phyloP scores from a whole-genome alignment of 2,888 invertebrate genomes.

The Nymphalis polychloros region DNA sequence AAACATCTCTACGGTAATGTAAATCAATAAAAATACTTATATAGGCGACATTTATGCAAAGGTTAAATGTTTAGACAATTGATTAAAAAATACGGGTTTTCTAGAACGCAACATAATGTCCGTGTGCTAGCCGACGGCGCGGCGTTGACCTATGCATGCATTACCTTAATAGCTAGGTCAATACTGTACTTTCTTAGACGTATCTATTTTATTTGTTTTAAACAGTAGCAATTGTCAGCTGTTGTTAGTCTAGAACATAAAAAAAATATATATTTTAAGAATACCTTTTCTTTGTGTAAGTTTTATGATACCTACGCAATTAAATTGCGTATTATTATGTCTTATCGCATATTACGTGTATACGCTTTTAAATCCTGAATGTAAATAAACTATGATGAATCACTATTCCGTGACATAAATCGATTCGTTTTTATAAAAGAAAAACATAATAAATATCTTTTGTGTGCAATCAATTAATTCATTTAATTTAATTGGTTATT shows the following conservation, averaged over 20 bases:
- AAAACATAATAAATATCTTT: not conserved
- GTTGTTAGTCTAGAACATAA: not conserved
- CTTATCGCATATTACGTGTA: slow-evolving; percentile 2
- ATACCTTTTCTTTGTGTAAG: not conserved
- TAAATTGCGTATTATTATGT: slow-evolving; percentile 3
- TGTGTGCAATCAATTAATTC: slow-evolving; percentile 55
- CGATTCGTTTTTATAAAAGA: not conserved
- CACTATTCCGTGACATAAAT: not conserved
- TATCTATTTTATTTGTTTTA: slow-evolving; percentile 4
- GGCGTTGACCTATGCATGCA: slow-evolving; percentile 42
- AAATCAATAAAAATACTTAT: too few relatives aligned
- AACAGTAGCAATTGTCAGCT: not conserved
- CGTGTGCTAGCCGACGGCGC: slow-evolving; percentile 19
- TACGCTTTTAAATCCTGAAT: not conserved
- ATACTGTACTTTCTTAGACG: slow-evolving; percentile 25
- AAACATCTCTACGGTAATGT: not conserved
- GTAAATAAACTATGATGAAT: slow-evolving; percentile 2
- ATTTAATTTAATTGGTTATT: too few relatives aligned
- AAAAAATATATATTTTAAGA: too few relatives aligned
- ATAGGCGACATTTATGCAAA: too few relatives aligned
- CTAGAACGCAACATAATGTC: slow-evolving; percentile 13
- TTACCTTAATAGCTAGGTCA: slow-evolving; percentile 33
- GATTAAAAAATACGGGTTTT: slow-evolving; percentile 5
- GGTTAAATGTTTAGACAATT: not conserved
- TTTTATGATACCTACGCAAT: not conserved